phyloP scores from a whole-genome alignment of 2,797 vertebrate species.

The Parauchenoglanis ngamensis region DNA sequence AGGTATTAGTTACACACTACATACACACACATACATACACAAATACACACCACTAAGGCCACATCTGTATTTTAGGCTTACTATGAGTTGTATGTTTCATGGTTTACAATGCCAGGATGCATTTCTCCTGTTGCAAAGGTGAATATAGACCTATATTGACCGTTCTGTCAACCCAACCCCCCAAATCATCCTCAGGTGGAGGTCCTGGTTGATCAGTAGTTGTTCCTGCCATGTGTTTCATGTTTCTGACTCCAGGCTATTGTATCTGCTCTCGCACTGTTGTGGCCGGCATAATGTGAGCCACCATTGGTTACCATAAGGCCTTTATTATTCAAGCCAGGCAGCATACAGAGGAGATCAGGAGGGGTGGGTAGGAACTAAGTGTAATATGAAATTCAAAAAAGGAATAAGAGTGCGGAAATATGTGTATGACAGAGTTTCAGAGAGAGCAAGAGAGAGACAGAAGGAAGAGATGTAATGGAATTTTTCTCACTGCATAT shows the following conservation, averaged over 20 bases:
- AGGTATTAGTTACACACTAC: conserved; percentile 6
- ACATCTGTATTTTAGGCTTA: not conserved
- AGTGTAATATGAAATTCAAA: conserved; percentile 30
- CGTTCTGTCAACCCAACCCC: not conserved
- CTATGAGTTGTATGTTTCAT: not conserved
- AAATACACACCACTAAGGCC: not conserved
- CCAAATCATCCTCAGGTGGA: not conserved
- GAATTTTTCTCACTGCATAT: not conserved
- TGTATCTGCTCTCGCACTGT: conserved; percentile 62
- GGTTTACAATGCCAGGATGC: not conserved
- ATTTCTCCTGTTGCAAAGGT: not conserved
- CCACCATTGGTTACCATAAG: conserved; percentile 63
- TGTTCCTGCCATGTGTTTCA: conserved; percentile 63
- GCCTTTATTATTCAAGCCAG: conserved; percentile 50
- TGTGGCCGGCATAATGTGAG: conserved; percentile 61
- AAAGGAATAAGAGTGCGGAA: not conserved
- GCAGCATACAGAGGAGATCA: conserved; percentile 5
- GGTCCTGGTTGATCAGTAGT: conserved; percentile 37
- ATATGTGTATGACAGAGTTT: conserved; percentile 25
- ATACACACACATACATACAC: not conserved
- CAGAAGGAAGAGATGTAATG: conserved; percentile 5
- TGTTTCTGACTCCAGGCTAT: conserved; percentile 64
- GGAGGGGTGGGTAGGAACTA: not conserved
- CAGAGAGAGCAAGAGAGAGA: not conserved
- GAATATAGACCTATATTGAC: not conserved